phyloP scores from a whole-genome alignment of 2,797 vertebrate genomes.

The Darevskia nairensis region DNA sequence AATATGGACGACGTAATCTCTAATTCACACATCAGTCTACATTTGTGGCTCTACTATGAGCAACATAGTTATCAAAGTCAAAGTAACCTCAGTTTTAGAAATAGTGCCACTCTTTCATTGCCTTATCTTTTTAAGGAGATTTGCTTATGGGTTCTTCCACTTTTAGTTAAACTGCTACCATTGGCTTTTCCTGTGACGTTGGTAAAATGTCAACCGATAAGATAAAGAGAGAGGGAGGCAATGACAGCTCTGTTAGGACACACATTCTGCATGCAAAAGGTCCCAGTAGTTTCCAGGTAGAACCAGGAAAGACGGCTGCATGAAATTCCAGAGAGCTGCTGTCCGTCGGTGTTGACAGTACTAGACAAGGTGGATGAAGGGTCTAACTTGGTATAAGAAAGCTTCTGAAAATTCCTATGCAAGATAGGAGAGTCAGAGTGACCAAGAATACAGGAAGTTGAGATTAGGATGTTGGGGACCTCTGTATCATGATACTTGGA shows the following conservation, averaged over 20 bases:
- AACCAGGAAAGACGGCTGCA: no score
- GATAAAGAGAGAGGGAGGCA: background rate
- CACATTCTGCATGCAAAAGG: no score
- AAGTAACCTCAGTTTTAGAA: constrained; percentile 54
- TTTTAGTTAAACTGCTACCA: background rate
- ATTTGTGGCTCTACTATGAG: constrained; percentile 42
- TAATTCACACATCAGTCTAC: constrained; percentile 27
- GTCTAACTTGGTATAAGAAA: no score
- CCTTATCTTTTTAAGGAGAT: constrained; percentile 37
- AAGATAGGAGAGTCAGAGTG: background rate
- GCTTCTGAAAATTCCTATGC: no score
- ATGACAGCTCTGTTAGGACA: no score
- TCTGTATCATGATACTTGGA: background rate
- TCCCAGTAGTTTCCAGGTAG: no score
- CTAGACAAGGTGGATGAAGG: no score
- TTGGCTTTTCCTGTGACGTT: background rate
- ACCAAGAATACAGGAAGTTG: background rate
- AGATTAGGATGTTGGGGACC: background rate
- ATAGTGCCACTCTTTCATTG: background rate
- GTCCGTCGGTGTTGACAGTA: no score
- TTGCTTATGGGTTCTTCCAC: background rate
- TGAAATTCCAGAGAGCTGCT: no score
- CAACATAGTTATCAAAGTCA: constrained; percentile 50
- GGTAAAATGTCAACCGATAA: constrained; percentile 9
- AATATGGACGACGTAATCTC: constrained; percentile 45